phyloP scores from a whole-genome alignment of 2,888 invertebrate species.

The Oscheius myriophilus region DNA sequence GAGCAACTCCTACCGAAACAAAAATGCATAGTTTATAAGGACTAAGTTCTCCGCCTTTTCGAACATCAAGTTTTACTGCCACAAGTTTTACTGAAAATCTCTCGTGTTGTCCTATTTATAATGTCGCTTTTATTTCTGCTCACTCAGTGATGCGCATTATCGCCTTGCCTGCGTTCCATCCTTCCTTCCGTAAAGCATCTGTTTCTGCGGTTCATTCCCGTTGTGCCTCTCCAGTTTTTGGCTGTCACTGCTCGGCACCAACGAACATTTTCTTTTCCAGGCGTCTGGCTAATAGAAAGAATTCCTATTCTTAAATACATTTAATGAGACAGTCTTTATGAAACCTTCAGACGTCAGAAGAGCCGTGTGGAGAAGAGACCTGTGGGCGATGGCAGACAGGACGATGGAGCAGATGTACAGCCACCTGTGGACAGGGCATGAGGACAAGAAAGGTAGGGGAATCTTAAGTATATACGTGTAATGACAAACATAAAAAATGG shows the following conservation, averaged over 20 bases:
- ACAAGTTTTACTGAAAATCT: no score
- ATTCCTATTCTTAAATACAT: no score
- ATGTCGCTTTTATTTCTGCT: no score
- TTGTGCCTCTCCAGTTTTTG: background rate
- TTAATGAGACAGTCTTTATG: no score
- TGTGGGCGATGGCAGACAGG: constrained; percentile 56
- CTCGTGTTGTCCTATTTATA: no score
- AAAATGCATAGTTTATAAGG: no score
- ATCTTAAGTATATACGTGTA: background rate
- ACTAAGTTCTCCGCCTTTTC: no score
- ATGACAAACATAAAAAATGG: background rate
- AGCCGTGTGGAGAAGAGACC: constrained; percentile 41
- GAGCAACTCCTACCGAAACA: no score
- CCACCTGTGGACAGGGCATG: constrained; percentile 57
- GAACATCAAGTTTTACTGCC: no score
- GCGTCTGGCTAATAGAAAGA: no score
- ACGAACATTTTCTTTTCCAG: background rate
- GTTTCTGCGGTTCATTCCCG: background rate
- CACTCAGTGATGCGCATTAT: no score
- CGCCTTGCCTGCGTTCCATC: background rate
- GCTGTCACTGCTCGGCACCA: background rate
- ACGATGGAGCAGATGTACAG: constrained; percentile 51
- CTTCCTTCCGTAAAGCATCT: background rate
- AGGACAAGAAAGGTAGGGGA: constrained; percentile 29
- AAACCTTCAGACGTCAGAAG: constrained; percentile 36